Evolutionary conservation across 2,888 invertebrate genomes (phyloP), one percentile per base, ranked within the genome.

Genomic region (Lycocerus yunnanus): DNA sequence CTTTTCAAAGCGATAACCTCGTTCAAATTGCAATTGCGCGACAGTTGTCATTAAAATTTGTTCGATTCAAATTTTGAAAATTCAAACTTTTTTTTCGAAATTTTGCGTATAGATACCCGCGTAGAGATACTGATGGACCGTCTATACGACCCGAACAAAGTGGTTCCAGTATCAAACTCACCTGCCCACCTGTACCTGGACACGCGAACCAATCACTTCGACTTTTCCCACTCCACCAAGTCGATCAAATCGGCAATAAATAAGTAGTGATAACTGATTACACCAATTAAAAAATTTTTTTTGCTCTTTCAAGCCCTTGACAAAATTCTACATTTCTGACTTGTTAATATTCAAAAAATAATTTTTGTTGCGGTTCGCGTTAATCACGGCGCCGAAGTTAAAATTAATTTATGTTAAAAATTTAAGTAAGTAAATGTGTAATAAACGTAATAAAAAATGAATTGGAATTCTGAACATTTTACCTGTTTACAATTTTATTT

Each of bases 101-200:
- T 73, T 73, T 73, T 68, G 69, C 63, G 71, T 67, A 61, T 24
- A 24, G 61, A 20, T 72, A 16, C 58, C 59, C 69, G 69, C 70
- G 18, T 70, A 70, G 68, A 73, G 71, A 78, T 78, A 79, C 78
- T 78, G 80, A 82, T 81, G 82, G 76, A 77, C 75, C 77, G 66
- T 27, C 68, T 69, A 80, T 81, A 82, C 82, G 82, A 82, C 82
- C 82, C 83, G 83, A 83, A 84, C 83, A 83, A 82, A 81, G 82
- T 74, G 73, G 79, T 81, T 80, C 80, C 81, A 78, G 79, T 83
- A 82, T 81, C 82, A 81, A 81, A 82, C 83, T 84, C 84, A 84
- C 84, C 84, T 84, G 83, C 81, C 81, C 81, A 80, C 79, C 81
- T 81, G 81, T 82, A 84, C 84, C 83, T 84, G 83, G 81, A 73